Evolutionary conservation across 2,113 vertebrate species (phyloP).

Genomic region (Clarias gariepinus): DNA sequence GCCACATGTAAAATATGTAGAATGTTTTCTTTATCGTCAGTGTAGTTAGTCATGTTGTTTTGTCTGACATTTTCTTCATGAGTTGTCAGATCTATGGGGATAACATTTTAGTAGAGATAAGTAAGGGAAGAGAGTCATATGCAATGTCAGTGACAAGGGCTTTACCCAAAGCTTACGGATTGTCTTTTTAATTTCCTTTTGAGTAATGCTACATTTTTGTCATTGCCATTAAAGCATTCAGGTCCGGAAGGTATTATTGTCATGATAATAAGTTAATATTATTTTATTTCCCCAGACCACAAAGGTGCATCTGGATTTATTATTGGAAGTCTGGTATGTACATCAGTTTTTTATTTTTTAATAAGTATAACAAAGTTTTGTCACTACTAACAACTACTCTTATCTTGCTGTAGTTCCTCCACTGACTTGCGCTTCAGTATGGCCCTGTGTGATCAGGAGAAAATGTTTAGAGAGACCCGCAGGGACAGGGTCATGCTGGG

Average conservation of each 20-base stretch:
- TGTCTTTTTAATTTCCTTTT: background rate
- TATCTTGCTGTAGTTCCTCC: conserved; percentile 74
- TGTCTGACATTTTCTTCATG: background rate
- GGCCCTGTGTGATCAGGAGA: conserved; percentile 92
- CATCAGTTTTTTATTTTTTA: too few species aligned
- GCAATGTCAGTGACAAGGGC: background rate
- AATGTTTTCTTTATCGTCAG: background rate
- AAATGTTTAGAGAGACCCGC: conserved; percentile 82
- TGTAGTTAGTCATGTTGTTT: background rate
- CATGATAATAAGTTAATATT: background rate
- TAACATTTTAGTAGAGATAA: background rate
- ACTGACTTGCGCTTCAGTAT: conserved; percentile 94
- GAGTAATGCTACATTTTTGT: background rate
- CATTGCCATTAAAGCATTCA: background rate
- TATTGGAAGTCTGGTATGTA: background rate
- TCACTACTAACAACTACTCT: background rate
- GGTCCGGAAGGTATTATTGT: background rate
- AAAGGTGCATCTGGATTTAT: conserved; percentile 87
- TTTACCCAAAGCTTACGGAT: background rate
- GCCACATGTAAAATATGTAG: background rate
- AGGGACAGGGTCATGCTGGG: conserved; percentile 83
- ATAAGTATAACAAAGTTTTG: background rate
- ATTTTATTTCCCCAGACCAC: conserved; percentile 80
- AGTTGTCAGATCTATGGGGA: background rate
- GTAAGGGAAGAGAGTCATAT: background rate